These are phyloP conservation scores for Porphyrio hochstetteri DNA, from an alignment of 2,113 vertebrate genomes.

Conservation along the genomic window DNA sequence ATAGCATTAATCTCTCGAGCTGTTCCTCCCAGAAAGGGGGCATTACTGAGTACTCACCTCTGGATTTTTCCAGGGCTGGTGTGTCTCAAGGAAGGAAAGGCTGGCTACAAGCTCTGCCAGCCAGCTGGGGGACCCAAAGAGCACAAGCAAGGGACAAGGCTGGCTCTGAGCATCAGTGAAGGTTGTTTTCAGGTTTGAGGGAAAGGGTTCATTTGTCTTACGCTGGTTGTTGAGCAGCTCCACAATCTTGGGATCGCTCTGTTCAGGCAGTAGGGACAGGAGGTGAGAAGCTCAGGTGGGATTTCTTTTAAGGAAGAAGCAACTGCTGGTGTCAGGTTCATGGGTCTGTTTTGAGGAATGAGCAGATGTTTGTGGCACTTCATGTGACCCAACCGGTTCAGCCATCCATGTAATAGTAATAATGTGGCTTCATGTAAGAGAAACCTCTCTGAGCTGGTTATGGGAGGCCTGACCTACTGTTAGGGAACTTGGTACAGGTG, in stretches of 20 bases:
- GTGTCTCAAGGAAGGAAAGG: too few species aligned
- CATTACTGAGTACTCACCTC: not conserved
- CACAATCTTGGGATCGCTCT: not conserved
- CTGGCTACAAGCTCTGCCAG: not conserved
- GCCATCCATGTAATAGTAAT: not conserved
- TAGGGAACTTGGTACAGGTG: not conserved
- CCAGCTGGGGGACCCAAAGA: not conserved
- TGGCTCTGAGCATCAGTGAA: not conserved
- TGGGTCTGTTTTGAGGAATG: not conserved
- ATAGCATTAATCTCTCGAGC: accelerated
- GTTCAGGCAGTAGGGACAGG: not conserved
- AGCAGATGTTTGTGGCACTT: not conserved
- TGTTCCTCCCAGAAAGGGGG: not conserved
- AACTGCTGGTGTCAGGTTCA: not conserved
- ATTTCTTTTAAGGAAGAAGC: not conserved
- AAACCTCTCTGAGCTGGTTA: not conserved
- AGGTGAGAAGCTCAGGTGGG: not conserved
- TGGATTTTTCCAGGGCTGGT: not conserved
- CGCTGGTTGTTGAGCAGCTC: not conserved
- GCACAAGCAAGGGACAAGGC: not conserved
- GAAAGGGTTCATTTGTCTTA: not conserved
- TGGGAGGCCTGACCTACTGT: not conserved
- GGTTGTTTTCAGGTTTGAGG: not conserved
- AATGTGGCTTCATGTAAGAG: not conserved
- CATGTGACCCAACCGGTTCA: accelerated